Percentiles rank a stretch among this genome's conserved stretches.
Evolutionary conservation across 2,113 vertebrate species (phyloP).

Genomic region (Emberiza fucata): DNA sequence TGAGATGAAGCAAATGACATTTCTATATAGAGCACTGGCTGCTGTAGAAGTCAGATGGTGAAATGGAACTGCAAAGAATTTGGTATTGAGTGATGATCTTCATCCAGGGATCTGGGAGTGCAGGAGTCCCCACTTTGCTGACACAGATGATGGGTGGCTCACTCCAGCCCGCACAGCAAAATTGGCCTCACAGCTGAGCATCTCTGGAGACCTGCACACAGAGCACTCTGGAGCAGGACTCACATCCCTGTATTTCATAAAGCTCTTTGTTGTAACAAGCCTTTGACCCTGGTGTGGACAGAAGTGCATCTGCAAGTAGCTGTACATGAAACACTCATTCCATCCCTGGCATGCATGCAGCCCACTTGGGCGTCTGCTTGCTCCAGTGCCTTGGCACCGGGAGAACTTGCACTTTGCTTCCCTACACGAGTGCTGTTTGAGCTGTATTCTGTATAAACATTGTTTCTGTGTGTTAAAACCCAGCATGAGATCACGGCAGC

Average conservation of each 20-base stretch:
- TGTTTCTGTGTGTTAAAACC: neutral
- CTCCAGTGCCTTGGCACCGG: neutral
- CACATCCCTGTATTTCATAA: neutral
- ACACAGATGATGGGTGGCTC: neutral
- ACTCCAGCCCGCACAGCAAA: slow-evolving; percentile 8
- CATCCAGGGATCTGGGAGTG: neutral
- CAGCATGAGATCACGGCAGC: neutral
- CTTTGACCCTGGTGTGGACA: neutral
- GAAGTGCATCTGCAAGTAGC: neutral
- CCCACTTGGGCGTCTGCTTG: neutral
- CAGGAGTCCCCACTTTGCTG: neutral
- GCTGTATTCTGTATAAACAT: neutral
- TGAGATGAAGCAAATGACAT: slow-evolving; percentile 50
- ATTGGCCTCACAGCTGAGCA: neutral
- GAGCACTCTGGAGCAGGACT: neutral
- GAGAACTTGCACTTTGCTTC: neutral
- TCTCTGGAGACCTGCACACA: neutral
- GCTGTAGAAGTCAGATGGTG: slow-evolving; percentile 52
- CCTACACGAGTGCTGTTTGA: neutral
- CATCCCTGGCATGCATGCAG: neutral
- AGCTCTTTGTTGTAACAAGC: neutral
- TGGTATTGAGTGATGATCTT: slow-evolving; percentile 36
- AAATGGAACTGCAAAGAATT: slow-evolving; percentile 31
- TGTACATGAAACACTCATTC: neutral
- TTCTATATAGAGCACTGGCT: slow-evolving; percentile 42